Conservation (phyloP, 53 echinoderm and acorn worm species). For the Patiria pectinifera region DNA sequence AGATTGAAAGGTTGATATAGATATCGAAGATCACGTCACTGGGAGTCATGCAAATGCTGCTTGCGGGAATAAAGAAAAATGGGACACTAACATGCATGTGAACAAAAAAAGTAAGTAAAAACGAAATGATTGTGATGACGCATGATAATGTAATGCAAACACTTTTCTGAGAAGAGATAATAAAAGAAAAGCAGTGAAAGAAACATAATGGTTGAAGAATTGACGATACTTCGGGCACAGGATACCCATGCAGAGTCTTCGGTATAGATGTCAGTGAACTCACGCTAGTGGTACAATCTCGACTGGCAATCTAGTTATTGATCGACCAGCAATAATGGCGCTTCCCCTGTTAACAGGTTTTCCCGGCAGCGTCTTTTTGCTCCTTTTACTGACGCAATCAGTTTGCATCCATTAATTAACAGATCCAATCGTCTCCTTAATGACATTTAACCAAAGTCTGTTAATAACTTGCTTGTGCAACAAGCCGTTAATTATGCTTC, state of each 20-base stretch:
- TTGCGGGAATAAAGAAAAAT: neutral
- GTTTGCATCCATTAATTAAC: neutral
- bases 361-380: neutral
- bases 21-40: neutral
- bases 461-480: no score
- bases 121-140: neutral
- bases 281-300: no score
- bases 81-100: neutral
- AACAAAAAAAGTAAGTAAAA: neutral
- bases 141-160: conserved; percentile 17
- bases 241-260: neutral
- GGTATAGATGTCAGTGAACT: neutral
- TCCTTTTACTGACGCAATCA: neutral
- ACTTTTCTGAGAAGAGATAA: neutral
- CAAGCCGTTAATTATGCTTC: no score
- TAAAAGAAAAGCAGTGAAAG: neutral
- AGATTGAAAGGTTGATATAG: neutral
- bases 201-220: neutral
- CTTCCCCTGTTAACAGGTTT: no score
- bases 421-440: neutral
- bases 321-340: neutral
- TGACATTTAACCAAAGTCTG: no score
- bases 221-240: conserved; percentile 39
- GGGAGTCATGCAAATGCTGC: neutral
- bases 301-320: neutral